Evolutionary conservation across 2,113 vertebrate species (phyloP).

Genomic region (Solea senegalensis): DNA sequence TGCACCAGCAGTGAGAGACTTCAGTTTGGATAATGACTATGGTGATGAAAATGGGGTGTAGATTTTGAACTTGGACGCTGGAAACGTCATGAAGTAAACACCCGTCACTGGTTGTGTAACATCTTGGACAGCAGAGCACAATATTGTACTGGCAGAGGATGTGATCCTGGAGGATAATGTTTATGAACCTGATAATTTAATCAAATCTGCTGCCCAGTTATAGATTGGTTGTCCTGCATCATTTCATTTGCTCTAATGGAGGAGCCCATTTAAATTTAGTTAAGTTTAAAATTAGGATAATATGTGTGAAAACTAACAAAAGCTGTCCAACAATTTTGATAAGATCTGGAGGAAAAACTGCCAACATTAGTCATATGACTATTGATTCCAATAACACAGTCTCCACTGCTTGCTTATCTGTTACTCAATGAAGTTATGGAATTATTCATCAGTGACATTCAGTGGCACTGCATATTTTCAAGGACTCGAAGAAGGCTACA

Average conservation of each 20-base stretch:
- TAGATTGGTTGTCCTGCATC: conserved; percentile 7
- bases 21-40: conserved; percentile 63
- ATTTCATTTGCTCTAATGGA: conserved; percentile 1
- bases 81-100: conserved; percentile 38
- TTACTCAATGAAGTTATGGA: conserved; percentile 6
- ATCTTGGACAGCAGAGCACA: conserved; percentile 26
- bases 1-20: conserved; percentile 48
- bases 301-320: conserved; percentile 20
- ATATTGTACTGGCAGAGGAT: conserved; percentile 8
- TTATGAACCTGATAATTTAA: conserved; percentile 40
- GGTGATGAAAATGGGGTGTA: conserved; percentile 44
- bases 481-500: neutral
- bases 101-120: conserved; percentile 19
- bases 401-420: conserved; percentile 9
- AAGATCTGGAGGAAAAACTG: neutral
- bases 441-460: neutral
- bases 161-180: conserved; percentile 14
- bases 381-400: conserved; percentile 27
- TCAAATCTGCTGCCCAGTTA: conserved; percentile 11
- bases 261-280: neutral
- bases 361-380: conserved; percentile 16
- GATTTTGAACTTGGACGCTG: conserved; percentile 45
- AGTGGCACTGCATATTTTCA: neutral
- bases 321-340: conserved; percentile 1
- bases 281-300: conserved; percentile 12